Percentiles rank a stretch among this genome's conserved stretches.
Conservation (phyloP, 2,888 invertebrate species). For the Petrophora chlorosata region DNA sequence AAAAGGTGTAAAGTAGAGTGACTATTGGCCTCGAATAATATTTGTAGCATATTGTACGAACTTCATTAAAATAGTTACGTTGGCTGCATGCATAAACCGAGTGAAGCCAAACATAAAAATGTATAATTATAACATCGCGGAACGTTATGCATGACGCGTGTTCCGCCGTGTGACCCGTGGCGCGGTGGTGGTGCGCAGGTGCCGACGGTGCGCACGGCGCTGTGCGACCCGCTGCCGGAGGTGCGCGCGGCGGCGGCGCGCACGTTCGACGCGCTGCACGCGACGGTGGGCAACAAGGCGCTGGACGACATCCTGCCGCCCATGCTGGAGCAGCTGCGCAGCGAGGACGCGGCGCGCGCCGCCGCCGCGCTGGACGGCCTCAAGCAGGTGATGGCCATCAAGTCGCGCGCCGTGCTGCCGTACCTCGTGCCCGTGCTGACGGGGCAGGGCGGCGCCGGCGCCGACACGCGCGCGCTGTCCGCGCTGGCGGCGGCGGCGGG, state of each 20-base stretch:
- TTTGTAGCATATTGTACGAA: too few species aligned
- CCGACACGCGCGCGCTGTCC: slow-evolving; percentile 83
- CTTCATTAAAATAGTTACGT: too few species aligned
- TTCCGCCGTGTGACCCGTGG: too few species aligned
- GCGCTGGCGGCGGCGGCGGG: slow-evolving; percentile 97
- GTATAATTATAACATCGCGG: too few species aligned
- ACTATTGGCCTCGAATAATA: too few species aligned
- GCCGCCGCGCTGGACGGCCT: slow-evolving; percentile 98
- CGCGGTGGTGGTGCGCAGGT: too few species aligned
- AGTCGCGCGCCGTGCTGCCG: slow-evolving; percentile 97
- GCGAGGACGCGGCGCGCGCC: slow-evolving; percentile 90
- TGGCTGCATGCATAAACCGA: too few species aligned
- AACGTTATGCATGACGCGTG: too few species aligned
- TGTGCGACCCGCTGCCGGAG: slow-evolving; percentile 96
- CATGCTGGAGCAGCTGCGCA: slow-evolving; percentile 90
- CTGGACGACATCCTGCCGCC: slow-evolving; percentile 98
- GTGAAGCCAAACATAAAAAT: too few species aligned
- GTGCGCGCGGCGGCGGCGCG: slow-evolving; percentile 97
- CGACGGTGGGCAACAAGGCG: slow-evolving; percentile 95
- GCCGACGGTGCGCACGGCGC: slow-evolving; percentile 96
- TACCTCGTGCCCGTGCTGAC: slow-evolving; percentile 98
- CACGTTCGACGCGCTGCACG: slow-evolving; percentile 98
- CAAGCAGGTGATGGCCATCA: slow-evolving; percentile 96
- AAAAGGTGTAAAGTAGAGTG: too few species aligned
- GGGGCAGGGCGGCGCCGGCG: slow-evolving; percentile 53